phyloP scores from a whole-genome alignment of 2,888 invertebrate species.

The Drosophila atripex region DNA sequence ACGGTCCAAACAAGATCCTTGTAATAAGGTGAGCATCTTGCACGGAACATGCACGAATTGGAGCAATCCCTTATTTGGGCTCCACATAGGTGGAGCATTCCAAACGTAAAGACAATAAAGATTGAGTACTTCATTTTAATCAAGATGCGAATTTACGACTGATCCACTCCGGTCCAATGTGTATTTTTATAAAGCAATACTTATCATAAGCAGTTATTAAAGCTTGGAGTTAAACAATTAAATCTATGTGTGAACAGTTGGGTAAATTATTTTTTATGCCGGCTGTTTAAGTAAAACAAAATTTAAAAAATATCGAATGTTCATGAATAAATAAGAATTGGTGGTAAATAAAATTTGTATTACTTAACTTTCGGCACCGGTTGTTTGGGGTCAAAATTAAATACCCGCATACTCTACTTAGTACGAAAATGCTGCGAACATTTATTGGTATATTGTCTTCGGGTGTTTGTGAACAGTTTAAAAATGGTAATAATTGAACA shows the following conservation, averaged over 20 bases:
- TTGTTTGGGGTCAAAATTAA: too few relatives aligned
- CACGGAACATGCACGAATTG: constrained; percentile 3
- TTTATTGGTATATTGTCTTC: too few relatives aligned
- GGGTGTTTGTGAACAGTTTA: too few relatives aligned
- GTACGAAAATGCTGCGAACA: too few relatives aligned
- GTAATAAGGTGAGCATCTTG: constrained; percentile 39
- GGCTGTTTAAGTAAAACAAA: constrained; percentile 5
- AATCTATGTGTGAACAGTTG: constrained; percentile 35
- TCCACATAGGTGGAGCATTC: constrained; percentile 11
- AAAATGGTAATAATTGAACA: too few relatives aligned
- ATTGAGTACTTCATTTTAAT: constrained; percentile 18
- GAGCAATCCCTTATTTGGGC: constrained; percentile 31
- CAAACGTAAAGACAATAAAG: constrained; percentile 10
- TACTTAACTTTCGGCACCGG: constrained; percentile 5
- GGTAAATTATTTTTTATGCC: neutral
- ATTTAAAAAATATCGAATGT: neutral
- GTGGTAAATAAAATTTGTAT: neutral
- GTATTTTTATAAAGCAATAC: constrained; percentile 5
- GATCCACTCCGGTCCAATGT: neutral
- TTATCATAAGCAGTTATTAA: constrained; percentile 1
- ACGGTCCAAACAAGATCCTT: constrained; percentile 46
- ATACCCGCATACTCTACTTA: too few relatives aligned
- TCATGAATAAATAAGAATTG: neutral
- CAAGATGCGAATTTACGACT: neutral
- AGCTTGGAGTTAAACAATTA: neutral